phyloP scores from a whole-genome alignment of 2,888 invertebrate species.

The Tipula unca region DNA sequence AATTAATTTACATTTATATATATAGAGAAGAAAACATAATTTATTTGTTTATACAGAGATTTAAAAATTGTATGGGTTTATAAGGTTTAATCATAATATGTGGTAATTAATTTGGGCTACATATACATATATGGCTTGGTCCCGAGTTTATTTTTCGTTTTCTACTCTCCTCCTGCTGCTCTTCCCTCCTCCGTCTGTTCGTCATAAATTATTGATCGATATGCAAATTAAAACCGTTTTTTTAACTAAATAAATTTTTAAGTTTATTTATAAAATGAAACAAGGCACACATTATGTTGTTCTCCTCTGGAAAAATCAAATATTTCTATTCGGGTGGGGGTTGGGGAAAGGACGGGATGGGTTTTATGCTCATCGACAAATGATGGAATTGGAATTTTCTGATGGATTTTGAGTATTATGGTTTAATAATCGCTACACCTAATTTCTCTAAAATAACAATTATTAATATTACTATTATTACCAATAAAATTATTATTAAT shows the following conservation, averaged over 20 bases:
- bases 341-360: neutral
- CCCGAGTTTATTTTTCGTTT: neutral
- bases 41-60: neutral
- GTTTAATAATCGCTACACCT: conserved; percentile 30
- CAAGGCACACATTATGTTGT: conserved; percentile 14
- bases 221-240: neutral
- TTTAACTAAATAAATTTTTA: neutral
- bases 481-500: neutral
- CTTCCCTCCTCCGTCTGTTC: neutral
- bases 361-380: neutral
- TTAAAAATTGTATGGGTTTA: neutral
- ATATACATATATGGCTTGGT: neutral
- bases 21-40: neutral
- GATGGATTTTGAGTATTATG: neutral
- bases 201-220: neutral
- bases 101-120: neutral
- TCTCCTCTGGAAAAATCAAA: neutral
- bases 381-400: neutral
- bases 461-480: conserved; percentile 18
- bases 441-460: conserved; percentile 27
- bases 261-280: neutral
- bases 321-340: neutral
- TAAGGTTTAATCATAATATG: neutral
- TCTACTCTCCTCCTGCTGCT: neutral
- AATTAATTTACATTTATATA: neutral